phyloP scores from a whole-genome alignment of 2,797 vertebrate genomes.

The Orientallactaga sibirica region DNA sequence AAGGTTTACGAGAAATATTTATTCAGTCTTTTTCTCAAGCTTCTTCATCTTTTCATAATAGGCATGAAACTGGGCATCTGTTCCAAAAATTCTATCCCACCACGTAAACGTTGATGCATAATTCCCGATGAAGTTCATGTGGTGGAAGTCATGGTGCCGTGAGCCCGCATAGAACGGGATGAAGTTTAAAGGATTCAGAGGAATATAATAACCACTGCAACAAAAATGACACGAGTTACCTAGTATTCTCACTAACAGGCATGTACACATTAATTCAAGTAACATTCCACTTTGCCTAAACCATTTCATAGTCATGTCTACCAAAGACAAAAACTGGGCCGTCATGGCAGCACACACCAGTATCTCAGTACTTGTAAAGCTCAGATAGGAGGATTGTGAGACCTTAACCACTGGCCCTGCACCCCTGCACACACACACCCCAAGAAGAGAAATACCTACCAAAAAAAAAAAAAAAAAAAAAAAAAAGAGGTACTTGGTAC shows the following conservation, averaged over 20 bases:
- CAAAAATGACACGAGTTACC: not conserved
- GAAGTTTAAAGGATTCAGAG: slow-evolving; percentile 95
- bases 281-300: not conserved
- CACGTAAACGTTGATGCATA: slow-evolving; percentile 98
- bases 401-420: not conserved
- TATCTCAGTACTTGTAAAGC: not conserved
- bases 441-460: not conserved
- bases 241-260: not conserved
- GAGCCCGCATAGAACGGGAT: slow-evolving; percentile 96
- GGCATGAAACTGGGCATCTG: slow-evolving; percentile 93
- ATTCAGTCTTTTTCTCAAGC: slow-evolving; percentile 87
- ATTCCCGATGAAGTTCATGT: slow-evolving; percentile 98
- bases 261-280: not conserved
- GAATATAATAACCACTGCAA: slow-evolving; percentile 96
- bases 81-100: slow-evolving; percentile 97
- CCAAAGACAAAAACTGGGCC: too few relatives aligned
- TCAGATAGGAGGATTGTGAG: not conserved
- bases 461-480: not conserved
- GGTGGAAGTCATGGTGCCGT: slow-evolving; percentile 98
- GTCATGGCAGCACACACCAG: too few relatives aligned
- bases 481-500: not conserved
- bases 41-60: slow-evolving; percentile 89
- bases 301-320: slow-evolving; percentile 26
- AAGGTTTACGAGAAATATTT: slow-evolving; percentile 32
- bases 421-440: too few relatives aligned